Evolutionary conservation across 2,888 invertebrate species (phyloP), one percentile per base, ranked within the genome.

Genomic region (Deilephila porcellus): DNA sequence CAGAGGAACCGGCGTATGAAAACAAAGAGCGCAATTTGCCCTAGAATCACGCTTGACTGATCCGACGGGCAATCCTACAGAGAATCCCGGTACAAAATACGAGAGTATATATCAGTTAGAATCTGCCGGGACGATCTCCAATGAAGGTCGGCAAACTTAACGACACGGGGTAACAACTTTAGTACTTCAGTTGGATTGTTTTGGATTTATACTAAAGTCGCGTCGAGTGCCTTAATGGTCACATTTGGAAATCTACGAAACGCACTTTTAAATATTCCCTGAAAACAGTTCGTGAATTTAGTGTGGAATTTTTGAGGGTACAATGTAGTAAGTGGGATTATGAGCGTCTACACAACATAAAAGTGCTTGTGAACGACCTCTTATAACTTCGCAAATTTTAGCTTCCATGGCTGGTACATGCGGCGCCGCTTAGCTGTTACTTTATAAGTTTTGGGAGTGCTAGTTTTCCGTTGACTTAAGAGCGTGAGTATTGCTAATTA

Each of bases 1-100:
- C 73, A 80, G 81, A 74, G 82, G 82, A 85, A 84, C 79, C 78
- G 75, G 78, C 79, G 88, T 87, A 88, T 88, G 85, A 86, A 87
- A 87, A 90, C 88, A 90, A 89, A 88, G 85, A 85, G 86, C 84
- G 82, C 87, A 89, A 88, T 90, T 91, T 85, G 86, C 85, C 85
- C 85, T 84, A 80, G 81, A 78, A 87, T 82, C 82, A 81, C 85
- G 86, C 86, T 83, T 86, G 86, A 85, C 85, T 91, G 90, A 91
- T 89, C 89, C 88, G 79, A 81, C 75, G 82, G 82, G 86, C 86
- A 86, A 89, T 88, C 86, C 86, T 84, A 82, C 82, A 77, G 79
- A 79, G 74, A 84, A 87, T 86, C 87, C 85, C 82, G 67, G 78
- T 82, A 82, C 81, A 82, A 87, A 87, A 85, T 87, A 85, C 83